Percentiles rank a stretch among this genome's conserved stretches.
phyloP scores from a whole-genome alignment of 1,140 invertebrate genomes.

The Drosophila repleta region DNA sequence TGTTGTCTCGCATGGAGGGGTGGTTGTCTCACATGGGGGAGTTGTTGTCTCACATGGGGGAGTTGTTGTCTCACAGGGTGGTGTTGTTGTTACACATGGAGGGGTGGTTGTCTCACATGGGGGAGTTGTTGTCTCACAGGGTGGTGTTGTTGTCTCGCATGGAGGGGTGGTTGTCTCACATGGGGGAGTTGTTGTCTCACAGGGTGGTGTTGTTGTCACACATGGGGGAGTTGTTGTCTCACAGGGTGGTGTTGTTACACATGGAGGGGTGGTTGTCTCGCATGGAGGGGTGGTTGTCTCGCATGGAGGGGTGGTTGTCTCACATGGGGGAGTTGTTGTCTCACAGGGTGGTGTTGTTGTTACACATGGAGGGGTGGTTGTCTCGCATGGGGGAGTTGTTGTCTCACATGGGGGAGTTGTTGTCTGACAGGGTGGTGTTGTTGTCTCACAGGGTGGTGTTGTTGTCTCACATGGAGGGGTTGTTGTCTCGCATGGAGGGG shows the following conservation, averaged over 20 bases:
- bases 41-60: neutral
- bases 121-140: neutral
- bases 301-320: neutral
- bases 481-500: too few species aligned
- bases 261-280: neutral
- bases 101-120: neutral
- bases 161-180: neutral
- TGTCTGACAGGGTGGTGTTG: too few species aligned
- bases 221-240: neutral
- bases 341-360: neutral
- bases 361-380: neutral
- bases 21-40: constrained; percentile 5
- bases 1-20: neutral
- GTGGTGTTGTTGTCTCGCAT: neutral
- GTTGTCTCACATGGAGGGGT: too few species aligned
- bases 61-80: neutral
- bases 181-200: neutral
- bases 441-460: too few species aligned
- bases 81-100: neutral
- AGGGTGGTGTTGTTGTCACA: neutral
- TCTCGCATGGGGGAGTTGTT: neutral
- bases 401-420: too few species aligned
- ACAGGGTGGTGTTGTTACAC: neutral
- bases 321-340: neutral
- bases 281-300: neutral